Conservation (phyloP, 2,797 vertebrate genomes). For the Gymnoscopelus braueri region DNA sequence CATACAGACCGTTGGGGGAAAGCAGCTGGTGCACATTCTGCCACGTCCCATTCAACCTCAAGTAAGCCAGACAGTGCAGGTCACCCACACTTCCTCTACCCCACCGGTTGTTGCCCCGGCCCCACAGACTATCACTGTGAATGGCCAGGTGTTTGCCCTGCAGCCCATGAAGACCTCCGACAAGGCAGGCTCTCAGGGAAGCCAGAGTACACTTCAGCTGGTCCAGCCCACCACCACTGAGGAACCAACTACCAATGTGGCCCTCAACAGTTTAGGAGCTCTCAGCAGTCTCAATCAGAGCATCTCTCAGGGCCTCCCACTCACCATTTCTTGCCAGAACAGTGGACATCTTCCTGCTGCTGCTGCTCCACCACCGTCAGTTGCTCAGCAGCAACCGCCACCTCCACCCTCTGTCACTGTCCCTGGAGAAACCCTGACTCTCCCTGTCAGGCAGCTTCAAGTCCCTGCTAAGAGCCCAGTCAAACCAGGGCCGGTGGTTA, state of each 20-base stretch:
- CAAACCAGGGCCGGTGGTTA: constrained; percentile 52
- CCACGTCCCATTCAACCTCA: constrained; percentile 84
- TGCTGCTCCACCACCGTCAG: constrained; percentile 67
- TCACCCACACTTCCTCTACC: constrained; percentile 78
- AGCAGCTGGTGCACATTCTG: constrained; percentile 96
- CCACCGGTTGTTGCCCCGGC: constrained; percentile 76
- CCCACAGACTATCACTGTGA: constrained; percentile 96
- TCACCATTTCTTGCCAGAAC: constrained; percentile 85
- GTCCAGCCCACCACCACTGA: constrained; percentile 94
- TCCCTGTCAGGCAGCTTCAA: constrained; percentile 62
- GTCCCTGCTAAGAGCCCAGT: constrained; percentile 54
- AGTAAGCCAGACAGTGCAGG: constrained; percentile 75
- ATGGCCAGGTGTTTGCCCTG: constrained; percentile 95
- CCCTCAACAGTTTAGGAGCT: constrained; percentile 94
- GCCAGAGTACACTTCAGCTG: constrained; percentile 89
- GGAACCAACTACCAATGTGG: constrained; percentile 93
- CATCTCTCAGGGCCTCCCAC: constrained; percentile 88
- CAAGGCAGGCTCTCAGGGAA: constrained; percentile 82
- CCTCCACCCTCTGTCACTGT: constrained; percentile 45
- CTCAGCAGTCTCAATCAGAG: constrained; percentile 97
- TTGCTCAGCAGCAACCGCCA: constrained; percentile 76
- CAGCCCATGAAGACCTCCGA: constrained; percentile 92
- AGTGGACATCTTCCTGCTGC: constrained; percentile 79
- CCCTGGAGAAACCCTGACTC: constrained; percentile 62
- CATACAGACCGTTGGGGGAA: constrained; percentile 90